A percentile compares a stretch with the other conserved stretches of the same genome.
phyloP scores from a whole-genome alignment of 2,797 vertebrate genomes.

The Delichon dasypus region DNA sequence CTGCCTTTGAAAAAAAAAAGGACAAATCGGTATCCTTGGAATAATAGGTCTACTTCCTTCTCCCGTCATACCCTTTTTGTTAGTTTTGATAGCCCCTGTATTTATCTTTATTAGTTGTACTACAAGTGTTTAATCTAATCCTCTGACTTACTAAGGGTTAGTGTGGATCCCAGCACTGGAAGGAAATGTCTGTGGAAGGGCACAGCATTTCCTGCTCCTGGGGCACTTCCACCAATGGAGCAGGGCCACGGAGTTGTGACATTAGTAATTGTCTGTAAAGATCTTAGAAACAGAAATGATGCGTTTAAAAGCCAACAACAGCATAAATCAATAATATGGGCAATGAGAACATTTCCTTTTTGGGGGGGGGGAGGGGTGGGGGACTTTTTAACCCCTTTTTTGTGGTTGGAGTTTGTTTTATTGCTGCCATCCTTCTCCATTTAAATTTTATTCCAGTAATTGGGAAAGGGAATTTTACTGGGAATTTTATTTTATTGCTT shows the following conservation, averaged over 20 bases:
- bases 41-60: not conserved
- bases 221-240: slow-evolving; percentile 52
- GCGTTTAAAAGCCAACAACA: not conserved
- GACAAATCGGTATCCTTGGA: not conserved
- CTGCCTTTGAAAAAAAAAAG: not conserved
- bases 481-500: not conserved
- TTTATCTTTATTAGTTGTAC: not conserved
- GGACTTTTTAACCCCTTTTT: not conserved
- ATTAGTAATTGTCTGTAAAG: not conserved
- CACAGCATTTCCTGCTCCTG: slow-evolving; percentile 46
- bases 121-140: slow-evolving; percentile 3
- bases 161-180: slow-evolving; percentile 18
- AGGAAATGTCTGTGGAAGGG: slow-evolving; percentile 55
- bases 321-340: slow-evolving; percentile 39
- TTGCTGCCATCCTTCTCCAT: not conserved
- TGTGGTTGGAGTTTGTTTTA: not conserved
- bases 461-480: not conserved
- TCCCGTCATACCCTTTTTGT: not conserved
- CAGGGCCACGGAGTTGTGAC: not conserved
- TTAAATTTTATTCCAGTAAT: not conserved
- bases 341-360: slow-evolving; percentile 30
- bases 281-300: slow-evolving; percentile 31
- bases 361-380: fast-evolving
- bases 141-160: not conserved
- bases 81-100: not conserved